These are phyloP conservation scores for Micromesistius poutassou DNA, from an alignment of 2,797 vertebrate species.

Conservation along the genomic window DNA sequence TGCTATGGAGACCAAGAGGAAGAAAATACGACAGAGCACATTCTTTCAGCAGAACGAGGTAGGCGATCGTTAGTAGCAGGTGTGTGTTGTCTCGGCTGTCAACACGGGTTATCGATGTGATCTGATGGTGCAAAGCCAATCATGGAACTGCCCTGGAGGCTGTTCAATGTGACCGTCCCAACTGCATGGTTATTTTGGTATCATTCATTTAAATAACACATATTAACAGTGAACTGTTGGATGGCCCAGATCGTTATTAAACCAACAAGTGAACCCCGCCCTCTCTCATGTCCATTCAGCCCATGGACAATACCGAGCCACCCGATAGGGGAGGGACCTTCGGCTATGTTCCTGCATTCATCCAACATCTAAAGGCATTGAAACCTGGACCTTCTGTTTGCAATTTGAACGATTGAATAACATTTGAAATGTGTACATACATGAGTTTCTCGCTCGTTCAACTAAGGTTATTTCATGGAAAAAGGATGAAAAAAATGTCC, in stretches of 20 bases:
- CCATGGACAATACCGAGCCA: background rate
- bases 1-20: slow-evolving; percentile 77
- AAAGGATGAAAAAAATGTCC: slow-evolving; percentile 39
- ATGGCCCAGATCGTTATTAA: background rate
- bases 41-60: slow-evolving; percentile 72
- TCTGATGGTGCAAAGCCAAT: background rate
- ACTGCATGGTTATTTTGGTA: background rate
- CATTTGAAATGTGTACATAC: too few relatives aligned
- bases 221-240: background rate
- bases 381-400: background rate
- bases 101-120: background rate
- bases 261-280: background rate
- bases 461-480: background rate
- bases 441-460: background rate
- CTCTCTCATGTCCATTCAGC: background rate
- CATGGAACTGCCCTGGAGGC: background rate
- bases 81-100: background rate
- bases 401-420: too few relatives aligned
- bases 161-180: background rate
- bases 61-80: slow-evolving; percentile 8
- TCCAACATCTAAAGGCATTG: background rate
- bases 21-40: slow-evolving; percentile 71
- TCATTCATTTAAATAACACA: background rate
- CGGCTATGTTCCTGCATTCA: background rate
- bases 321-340: background rate